These are phyloP conservation scores for Tetrao urogallus DNA, from an alignment of 2,113 vertebrate genomes.

Conservation along the genomic window DNA sequence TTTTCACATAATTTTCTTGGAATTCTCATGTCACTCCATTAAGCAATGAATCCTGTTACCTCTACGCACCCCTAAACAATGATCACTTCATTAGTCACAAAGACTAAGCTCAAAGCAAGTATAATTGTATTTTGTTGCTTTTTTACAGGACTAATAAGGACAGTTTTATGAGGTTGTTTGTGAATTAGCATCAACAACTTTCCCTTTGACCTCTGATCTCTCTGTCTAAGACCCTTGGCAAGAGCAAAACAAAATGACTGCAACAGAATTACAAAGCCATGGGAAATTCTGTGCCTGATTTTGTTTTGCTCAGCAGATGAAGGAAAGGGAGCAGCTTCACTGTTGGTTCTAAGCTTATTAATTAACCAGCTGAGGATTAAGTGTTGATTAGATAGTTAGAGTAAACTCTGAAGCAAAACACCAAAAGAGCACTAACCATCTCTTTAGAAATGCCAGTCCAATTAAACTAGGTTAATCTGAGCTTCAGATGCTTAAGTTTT, in stretches of 20 bases:
- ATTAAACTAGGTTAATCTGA: neutral
- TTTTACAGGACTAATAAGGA: neutral
- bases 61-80: neutral
- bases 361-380: neutral
- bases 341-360: neutral
- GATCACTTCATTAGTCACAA: slow-evolving; percentile 2
- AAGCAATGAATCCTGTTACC: neutral
- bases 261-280: neutral
- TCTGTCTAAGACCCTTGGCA: slow-evolving; percentile 7
- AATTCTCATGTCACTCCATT: neutral
- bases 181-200: slow-evolving; percentile 17
- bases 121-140: neutral
- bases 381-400: neutral
- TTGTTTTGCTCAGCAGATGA: neutral
- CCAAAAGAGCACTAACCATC: neutral
- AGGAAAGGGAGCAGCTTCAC: neutral
- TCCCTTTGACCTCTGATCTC: neutral
- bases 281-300: neutral
- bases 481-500: neutral
- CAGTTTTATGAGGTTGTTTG: slow-evolving; percentile 30
- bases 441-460: neutral
- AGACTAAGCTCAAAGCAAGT: neutral
- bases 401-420: neutral
- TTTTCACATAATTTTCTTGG: neutral
- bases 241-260: neutral